phyloP scores from a whole-genome alignment of 2,888 invertebrate genomes.

The Gasteruption jaculator region DNA sequence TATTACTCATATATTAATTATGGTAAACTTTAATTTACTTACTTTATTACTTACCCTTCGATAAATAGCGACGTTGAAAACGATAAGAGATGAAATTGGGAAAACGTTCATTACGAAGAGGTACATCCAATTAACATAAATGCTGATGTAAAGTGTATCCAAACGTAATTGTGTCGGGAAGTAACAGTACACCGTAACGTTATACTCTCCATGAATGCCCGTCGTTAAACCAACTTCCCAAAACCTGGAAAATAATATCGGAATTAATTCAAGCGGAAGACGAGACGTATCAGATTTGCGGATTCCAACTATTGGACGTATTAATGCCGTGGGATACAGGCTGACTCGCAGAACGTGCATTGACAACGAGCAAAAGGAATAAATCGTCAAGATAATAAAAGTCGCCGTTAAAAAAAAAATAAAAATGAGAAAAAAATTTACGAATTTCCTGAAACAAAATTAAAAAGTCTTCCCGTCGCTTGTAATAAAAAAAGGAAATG shows the following conservation, averaged over 20 bases:
- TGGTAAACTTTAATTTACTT: too few relatives aligned
- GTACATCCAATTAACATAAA: conserved; percentile 94
- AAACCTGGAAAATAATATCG: conserved; percentile 57
- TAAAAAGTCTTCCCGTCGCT: too few relatives aligned
- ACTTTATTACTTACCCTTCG: conserved; percentile 62
- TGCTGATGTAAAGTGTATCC: conserved; percentile 70
- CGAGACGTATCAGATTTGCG: neutral
- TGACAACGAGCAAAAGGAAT: too few relatives aligned
- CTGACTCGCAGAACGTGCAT: too few relatives aligned
- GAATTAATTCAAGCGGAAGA: neutral
- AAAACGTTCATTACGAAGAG: conserved; percentile 90
- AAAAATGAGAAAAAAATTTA: too few relatives aligned
- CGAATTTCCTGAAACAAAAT: too few relatives aligned
- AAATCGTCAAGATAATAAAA: too few relatives aligned
- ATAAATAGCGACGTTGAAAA: conserved; percentile 88
- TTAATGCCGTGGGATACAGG: too few relatives aligned
- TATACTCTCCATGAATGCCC: conserved; percentile 51
- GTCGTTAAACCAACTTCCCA: conserved; percentile 62
- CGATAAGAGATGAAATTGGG: conserved; percentile 83
- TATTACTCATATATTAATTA: too few relatives aligned
- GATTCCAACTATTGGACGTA: neutral
- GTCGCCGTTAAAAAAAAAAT: too few relatives aligned
- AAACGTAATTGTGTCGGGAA: conserved; percentile 65
- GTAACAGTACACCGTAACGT: conserved; percentile 67
- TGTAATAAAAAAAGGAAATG: too few relatives aligned